These are phyloP conservation scores for Cheirogaleus major DNA, from an alignment of 2,797 vertebrate species.

Conservation along the genomic window DNA sequence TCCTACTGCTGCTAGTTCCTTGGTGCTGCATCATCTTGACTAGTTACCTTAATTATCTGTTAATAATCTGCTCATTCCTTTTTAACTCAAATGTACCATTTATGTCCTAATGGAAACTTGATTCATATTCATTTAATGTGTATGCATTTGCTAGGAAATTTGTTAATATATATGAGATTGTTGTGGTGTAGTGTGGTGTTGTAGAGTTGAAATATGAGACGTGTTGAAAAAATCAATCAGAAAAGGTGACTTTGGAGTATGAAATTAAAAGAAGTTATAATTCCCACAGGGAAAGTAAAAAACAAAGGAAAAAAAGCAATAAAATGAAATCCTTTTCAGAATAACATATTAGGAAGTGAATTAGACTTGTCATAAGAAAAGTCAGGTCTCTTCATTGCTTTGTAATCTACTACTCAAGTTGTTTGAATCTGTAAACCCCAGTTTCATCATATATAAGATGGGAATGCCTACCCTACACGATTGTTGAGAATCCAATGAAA, in stretches of 20 bases:
- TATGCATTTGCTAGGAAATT: background rate
- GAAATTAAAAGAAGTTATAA: background rate
- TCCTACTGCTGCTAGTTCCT: background rate
- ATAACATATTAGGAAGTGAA: background rate
- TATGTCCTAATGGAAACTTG: background rate
- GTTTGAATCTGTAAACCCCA: background rate
- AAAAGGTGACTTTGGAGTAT: background rate
- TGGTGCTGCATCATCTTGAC: background rate
- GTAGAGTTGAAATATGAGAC: background rate
- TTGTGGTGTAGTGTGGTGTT: background rate
- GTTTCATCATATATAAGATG: background rate
- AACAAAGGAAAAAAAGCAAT: background rate
- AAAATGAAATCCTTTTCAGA: background rate
- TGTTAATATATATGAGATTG: background rate
- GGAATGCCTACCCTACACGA: fast-evolving
- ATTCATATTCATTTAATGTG: background rate
- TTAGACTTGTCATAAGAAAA: background rate
- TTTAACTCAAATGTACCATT: background rate
- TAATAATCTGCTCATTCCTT: background rate
- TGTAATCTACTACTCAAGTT: background rate
- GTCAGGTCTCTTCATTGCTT: background rate
- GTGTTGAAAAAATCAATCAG: background rate
- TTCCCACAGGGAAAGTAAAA: background rate
- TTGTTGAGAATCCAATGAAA: background rate
- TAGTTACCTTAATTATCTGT: background rate